phyloP scores from a whole-genome alignment of 2,113 vertebrate genomes.

The Hippocampus barbouri region DNA sequence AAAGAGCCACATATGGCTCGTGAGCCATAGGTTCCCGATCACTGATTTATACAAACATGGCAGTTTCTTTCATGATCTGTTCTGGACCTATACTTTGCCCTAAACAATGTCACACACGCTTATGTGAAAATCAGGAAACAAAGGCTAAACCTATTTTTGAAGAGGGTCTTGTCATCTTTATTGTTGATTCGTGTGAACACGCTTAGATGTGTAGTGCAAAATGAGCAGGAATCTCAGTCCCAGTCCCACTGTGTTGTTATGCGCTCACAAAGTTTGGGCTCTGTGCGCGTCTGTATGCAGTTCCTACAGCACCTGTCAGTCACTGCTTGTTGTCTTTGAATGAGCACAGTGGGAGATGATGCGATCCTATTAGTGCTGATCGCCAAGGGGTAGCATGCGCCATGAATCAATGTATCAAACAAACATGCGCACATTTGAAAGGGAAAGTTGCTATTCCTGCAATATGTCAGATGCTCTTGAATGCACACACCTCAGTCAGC shows the following conservation, averaged over 20 bases:
- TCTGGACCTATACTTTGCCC: background rate
- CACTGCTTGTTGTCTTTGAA: slow-evolving; percentile 53
- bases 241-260: background rate
- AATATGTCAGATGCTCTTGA: slow-evolving; percentile 34
- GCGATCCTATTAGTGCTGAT: slow-evolving; percentile 63
- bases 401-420: slow-evolving; percentile 47
- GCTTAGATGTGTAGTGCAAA: background rate
- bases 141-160: background rate
- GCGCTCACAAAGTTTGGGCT: background rate
- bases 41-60: background rate
- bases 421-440: slow-evolving; percentile 19
- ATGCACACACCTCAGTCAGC: slow-evolving; percentile 14
- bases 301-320: slow-evolving; percentile 62
- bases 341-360: slow-evolving; percentile 51
- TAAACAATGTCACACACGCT: background rate
- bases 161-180: background rate
- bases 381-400: slow-evolving; percentile 52
- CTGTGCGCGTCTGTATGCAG: slow-evolving; percentile 3
- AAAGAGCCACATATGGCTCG: no score
- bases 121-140: background rate
- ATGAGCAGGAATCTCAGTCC: background rate
- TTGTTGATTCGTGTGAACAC: background rate
- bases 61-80: background rate
- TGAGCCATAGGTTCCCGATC: no score
- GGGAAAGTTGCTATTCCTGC: slow-evolving; percentile 43